Evolutionary conservation across 1,140 invertebrate species (phyloP).

Genomic region (Ceratoteleas bidentatus): DNA sequence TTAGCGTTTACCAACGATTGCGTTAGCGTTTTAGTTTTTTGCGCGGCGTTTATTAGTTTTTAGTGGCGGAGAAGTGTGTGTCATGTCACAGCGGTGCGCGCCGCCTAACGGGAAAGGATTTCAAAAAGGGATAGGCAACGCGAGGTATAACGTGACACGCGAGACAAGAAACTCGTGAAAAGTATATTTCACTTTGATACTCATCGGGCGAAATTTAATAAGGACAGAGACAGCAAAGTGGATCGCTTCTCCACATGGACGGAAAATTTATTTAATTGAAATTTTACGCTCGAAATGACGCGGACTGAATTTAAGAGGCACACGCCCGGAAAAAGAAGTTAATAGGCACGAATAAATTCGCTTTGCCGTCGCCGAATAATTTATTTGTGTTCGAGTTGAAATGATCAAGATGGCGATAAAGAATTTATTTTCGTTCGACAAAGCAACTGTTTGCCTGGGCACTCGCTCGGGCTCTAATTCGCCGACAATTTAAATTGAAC

Average conservation of each 20-base stretch:
- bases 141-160: slow-evolving; percentile 25
- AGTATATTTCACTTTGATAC: slow-evolving; percentile 49
- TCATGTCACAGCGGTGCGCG: slow-evolving; percentile 7
- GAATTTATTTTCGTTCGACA: too few relatives aligned
- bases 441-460: too few relatives aligned
- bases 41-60: slow-evolving; percentile 3
- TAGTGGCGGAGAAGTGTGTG: not conserved
- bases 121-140: slow-evolving; percentile 27
- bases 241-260: slow-evolving; percentile 7
- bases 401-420: too few relatives aligned
- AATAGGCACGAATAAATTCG: not conserved
- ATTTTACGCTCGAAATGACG: slow-evolving; percentile 12
- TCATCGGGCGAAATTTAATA: slow-evolving; percentile 46
- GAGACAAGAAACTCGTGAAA: slow-evolving; percentile 42
- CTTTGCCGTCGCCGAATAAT: too few relatives aligned
- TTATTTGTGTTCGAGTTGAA: too few relatives aligned
- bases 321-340: slow-evolving; percentile 8
- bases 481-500: too few relatives aligned
- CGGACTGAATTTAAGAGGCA: slow-evolving; percentile 16
- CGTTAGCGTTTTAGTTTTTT: not conserved
- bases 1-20: not conserved
- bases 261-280: slow-evolving; percentile 35
- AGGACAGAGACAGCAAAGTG: slow-evolving; percentile 7
- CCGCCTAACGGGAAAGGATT: slow-evolving; percentile 19
- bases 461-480: too few relatives aligned